phyloP scores from a whole-genome alignment of 2,888 invertebrate genomes.

The Callosobruchus maculatus region DNA sequence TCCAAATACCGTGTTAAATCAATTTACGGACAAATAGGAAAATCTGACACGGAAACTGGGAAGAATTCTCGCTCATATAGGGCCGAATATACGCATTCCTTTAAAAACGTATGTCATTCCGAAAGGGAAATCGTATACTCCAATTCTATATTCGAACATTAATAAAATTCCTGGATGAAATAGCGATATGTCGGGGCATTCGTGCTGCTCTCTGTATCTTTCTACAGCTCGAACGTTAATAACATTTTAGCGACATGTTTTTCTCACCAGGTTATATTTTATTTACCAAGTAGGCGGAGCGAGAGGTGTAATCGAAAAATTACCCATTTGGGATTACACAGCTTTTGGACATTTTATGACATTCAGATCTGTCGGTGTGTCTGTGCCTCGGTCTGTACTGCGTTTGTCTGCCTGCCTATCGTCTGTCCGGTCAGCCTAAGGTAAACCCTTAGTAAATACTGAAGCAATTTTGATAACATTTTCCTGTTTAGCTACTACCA shows the following conservation, averaged over 20 bases:
- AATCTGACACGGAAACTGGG: not conserved
- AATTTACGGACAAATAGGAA: not conserved
- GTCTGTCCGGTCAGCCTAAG: too few species aligned
- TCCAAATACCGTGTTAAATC: not conserved
- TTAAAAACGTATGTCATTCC: not conserved
- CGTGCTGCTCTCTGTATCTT: not conserved
- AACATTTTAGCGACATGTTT: not conserved
- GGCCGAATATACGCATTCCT: not conserved
- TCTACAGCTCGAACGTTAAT: not conserved
- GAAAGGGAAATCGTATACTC: not conserved
- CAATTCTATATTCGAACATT: not conserved
- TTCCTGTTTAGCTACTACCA: too few species aligned
- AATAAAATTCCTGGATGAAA: not conserved
- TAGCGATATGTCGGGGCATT: not conserved
- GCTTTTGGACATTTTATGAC: too few species aligned
- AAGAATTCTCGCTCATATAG: not conserved
- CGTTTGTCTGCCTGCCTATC: too few species aligned
- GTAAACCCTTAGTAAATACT: too few species aligned
- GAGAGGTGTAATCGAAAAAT: too few species aligned
- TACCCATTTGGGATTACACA: too few species aligned
- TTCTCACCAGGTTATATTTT: too few species aligned
- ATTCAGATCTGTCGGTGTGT: too few species aligned
- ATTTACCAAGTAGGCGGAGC: too few species aligned
- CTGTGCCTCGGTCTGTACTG: too few species aligned
- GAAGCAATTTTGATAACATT: too few species aligned